Base-by-base conservation (phyloP, 2,113 vertebrate genomes). In the Rhinogobius similis region DNA sequence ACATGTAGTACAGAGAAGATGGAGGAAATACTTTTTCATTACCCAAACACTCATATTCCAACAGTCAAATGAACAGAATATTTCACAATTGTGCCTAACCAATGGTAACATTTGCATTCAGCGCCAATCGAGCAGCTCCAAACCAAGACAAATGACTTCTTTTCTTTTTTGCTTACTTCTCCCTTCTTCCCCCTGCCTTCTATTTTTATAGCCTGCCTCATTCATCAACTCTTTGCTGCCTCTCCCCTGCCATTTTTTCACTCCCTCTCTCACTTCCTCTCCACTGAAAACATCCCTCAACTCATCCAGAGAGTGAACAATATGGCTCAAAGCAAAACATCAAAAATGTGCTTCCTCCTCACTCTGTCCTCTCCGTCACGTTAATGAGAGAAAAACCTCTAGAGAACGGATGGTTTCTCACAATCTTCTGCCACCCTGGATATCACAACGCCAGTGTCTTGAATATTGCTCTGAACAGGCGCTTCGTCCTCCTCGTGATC, bases 141-240 rank as follows among this genome's bases (percentile, higher is more conserved):
- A 79, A 83, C 64, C 36, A 70, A 83, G 72, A 79, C 70, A 82
- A 86, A 86, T 12, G 53, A 77, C 71, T 75, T 67, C 38, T 72
- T 82, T 83, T 67, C 68, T 80, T 75, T 61, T 77, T 65, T 77
- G 56, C 66, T 68, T 79, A 65, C 66, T 48, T 50, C 70, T 53
- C 65, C 39, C 59, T 69, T 68, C 65, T 70, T 52, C 64, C 36
- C 26, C 67, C 59, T 3, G 65, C 78, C 80, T 85, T 86, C 84
- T 82, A 85, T 84, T 86, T 86, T 85, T 74, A 72, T 72, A 77
- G 62, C 62, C 66, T 59, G 50, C 36, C 80, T 75, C 84, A 81
- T 87, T 84, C 70, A 89, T 87, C 87, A 82, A 46, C 56, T 76
- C 70, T 67, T 32, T 78, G 73, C 70, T 59, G 66, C 74, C 14